Base-by-base conservation (phyloP, 2,113 vertebrate genomes). In the Delphinus delphis region DNA sequence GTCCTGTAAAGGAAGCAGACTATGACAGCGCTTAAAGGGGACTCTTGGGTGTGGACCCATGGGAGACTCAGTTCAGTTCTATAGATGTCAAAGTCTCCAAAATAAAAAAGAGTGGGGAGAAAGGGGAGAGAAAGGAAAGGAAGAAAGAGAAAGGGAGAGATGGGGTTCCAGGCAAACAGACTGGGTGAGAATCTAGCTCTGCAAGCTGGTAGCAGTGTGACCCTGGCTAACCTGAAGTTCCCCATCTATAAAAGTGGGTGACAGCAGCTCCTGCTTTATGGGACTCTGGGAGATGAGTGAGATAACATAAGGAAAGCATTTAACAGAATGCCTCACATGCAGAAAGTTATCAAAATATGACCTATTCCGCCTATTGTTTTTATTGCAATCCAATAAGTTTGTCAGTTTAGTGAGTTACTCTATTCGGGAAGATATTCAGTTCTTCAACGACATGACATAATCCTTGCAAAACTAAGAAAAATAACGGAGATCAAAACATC, bases 401-500 rank as follows among this genome's bases (percentile, higher is more conserved):
- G 8, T 92, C 28, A 58, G n/a, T 76, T 91, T 63, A 74, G 33
- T 13, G 33, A 87, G 2, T 33, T 87, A 68, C 10, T 53, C 63
- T 88, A 62, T 76, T 89, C 65, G 86, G 53, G 4, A 84, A 92
- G 44, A 50, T 12, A 55, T 31, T 67, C 5, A 65, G 26, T 76
- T 93, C 74, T 79, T 85, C 6, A 41, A 91, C 6, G 58, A 53
- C 14, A 62, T 18, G n/a, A 90, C 4, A 55, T 6, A 90, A 84
- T 92, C n/a, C 90, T 85, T 73, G 31, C 20, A 93, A 95, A 97
- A 88, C 41, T 36, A 87, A 65, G 14, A 80, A 71, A 92, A 88
- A 91, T 67, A 83, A 85, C n/a, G 20, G 33, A 89, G 74, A 71
- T 18, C 58, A 90, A 90, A 17, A 88, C 1, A 38, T 9, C n/a